Percentiles rank a stretch among this genome's conserved stretches.
These are phyloP conservation scores for Macrosiphum euphorbiae DNA, from an alignment of 2,888 invertebrate species.

Conservation along the genomic window DNA sequence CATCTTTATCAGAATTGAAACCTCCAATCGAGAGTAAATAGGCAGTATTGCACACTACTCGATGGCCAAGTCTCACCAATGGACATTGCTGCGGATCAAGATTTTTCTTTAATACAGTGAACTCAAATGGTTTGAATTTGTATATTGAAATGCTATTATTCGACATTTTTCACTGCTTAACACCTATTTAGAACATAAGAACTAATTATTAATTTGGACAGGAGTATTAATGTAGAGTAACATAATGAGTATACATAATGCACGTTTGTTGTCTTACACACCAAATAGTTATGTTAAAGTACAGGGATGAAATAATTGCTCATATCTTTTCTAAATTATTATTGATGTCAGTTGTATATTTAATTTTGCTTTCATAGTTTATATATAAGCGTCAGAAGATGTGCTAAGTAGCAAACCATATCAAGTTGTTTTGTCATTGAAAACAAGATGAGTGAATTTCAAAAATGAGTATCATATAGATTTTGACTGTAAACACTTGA, in stretches of 20 bases:
- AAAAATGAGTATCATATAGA: too few relatives aligned
- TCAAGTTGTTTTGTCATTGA: too few relatives aligned
- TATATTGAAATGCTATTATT: not conserved
- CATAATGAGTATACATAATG: not conserved
- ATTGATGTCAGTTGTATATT: too few relatives aligned
- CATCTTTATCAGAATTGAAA: slow-evolving; percentile 78
- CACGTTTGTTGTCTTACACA: not conserved
- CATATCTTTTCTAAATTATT: not conserved
- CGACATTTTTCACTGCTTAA: slow-evolving; percentile 35
- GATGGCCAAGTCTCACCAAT: slow-evolving; percentile 85
- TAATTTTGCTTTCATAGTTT: too few relatives aligned
- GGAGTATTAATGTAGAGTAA: not conserved
- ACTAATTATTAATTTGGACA: not conserved
- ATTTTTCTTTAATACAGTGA: slow-evolving; percentile 36
- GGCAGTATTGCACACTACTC: slow-evolving; percentile 83
- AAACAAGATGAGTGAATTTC: too few relatives aligned
- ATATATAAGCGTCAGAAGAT: too few relatives aligned
- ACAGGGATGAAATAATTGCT: not conserved
- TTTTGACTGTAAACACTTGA: too few relatives aligned
- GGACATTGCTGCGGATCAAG: slow-evolving; percentile 53
- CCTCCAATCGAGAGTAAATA: slow-evolving; percentile 91
- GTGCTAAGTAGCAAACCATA: too few relatives aligned
- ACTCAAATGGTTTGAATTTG: slow-evolving; percentile 56
- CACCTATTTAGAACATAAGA: slow-evolving; percentile 27
- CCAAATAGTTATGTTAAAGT: too few relatives aligned